These are phyloP conservation scores for Oreotragus oreotragus DNA, from an alignment of 2,113 vertebrate genomes.

Conservation along the genomic window DNA sequence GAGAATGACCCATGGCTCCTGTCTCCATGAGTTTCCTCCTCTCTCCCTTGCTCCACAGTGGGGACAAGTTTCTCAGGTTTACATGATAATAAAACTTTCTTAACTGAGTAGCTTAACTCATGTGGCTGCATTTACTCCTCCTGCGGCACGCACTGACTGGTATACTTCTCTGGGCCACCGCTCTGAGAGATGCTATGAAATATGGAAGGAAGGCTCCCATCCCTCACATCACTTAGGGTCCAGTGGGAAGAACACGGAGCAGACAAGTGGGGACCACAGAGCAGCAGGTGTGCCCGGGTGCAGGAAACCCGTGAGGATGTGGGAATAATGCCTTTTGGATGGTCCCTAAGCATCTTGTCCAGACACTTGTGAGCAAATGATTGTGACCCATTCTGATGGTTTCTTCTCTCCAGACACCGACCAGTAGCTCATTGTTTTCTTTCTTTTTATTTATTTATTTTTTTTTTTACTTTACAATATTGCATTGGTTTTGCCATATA, in stretches of 20 bases:
- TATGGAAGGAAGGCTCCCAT: accelerated
- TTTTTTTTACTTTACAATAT: too few relatives aligned
- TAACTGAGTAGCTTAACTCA: neutral
- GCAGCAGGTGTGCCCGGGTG: accelerated
- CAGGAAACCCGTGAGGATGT: accelerated
- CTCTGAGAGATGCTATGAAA: too few relatives aligned
- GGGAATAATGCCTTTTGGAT: accelerated
- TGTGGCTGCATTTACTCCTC: neutral
- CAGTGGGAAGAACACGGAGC: neutral
- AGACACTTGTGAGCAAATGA: neutral
- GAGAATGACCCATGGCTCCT: neutral
- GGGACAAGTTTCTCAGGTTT: neutral
- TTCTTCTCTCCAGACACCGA: neutral
- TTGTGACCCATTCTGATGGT: neutral
- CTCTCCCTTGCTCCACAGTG: accelerated
- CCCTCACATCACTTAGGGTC: accelerated
- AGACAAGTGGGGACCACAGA: neutral
- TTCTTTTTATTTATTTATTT: too few relatives aligned
- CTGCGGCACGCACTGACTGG: accelerated
- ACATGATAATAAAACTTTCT: neutral
- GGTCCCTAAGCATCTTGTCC: accelerated
- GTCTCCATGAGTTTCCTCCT: neutral
- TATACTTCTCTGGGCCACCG: accelerated
- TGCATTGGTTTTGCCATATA: too few relatives aligned
- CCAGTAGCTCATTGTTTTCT: too few relatives aligned